phyloP scores from a whole-genome alignment of 2,888 invertebrate species.

The Galerucella pusilla region DNA sequence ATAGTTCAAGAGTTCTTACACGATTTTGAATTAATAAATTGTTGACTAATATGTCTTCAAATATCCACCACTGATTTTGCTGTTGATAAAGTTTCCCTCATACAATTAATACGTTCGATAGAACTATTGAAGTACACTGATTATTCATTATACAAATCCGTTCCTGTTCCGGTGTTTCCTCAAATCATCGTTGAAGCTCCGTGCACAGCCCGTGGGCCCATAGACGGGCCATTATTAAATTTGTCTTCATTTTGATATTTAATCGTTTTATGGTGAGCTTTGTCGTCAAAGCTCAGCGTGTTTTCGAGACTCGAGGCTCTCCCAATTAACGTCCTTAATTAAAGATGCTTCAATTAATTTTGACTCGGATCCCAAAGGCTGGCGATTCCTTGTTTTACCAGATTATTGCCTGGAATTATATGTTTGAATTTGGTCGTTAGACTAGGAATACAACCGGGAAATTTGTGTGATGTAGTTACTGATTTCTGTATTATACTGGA shows the following conservation, averaged over 20 bases:
- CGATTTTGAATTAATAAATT: no score
- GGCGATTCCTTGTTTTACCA: constrained; percentile 49
- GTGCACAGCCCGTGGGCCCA: constrained; percentile 53
- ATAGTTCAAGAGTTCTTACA: no score
- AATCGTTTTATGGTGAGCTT: constrained; percentile 64
- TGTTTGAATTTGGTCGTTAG: constrained; percentile 40
- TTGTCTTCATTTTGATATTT: constrained; percentile 65
- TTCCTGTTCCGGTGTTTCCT: constrained; percentile 21
- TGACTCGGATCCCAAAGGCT: constrained; percentile 56
- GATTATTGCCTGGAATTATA: constrained; percentile 51
- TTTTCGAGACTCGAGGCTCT: constrained; percentile 59
- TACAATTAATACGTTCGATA: not conserved
- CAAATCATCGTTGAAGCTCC: constrained; percentile 46
- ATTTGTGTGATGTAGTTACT: constrained; percentile 2
- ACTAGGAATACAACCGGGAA: constrained; percentile 14
- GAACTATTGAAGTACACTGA: not conserved
- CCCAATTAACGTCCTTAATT: constrained; percentile 63
- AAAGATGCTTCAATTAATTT: constrained; percentile 64
- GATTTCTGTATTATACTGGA: not conserved
- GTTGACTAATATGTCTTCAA: not conserved
- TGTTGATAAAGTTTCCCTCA: not conserved
- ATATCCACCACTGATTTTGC: not conserved
- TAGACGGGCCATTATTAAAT: constrained; percentile 62
- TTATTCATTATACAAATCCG: constrained; percentile 24
- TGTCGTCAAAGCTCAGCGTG: constrained; percentile 61